A percentile compares a stretch with the other conserved stretches of the same genome.
These are phyloP conservation scores for Ferrisia virgata DNA, from an alignment of 2,888 invertebrate species.

Conservation along the genomic window DNA sequence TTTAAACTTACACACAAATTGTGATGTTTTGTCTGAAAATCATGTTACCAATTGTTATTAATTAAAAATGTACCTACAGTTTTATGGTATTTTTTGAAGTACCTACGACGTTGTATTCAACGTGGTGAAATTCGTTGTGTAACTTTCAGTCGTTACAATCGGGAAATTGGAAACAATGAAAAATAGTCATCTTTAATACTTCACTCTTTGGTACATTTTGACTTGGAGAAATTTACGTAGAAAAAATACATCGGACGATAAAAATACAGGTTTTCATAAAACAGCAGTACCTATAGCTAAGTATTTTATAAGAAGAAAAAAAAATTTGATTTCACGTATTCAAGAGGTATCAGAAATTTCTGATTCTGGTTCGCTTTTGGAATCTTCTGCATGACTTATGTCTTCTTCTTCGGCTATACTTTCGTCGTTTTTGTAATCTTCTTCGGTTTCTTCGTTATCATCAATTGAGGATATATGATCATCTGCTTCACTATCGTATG, in stretches of 20 bases:
- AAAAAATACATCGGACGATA: too few relatives aligned
- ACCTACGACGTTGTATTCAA: not conserved
- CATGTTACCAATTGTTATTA: slow-evolving; percentile 28
- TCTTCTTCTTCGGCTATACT: slow-evolving; percentile 5
- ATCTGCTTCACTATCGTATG: not conserved
- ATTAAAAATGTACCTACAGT: too few relatives aligned
- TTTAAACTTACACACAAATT: not conserved
- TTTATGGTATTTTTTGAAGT: not conserved
- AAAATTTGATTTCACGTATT: not conserved
- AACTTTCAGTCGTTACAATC: too few relatives aligned
- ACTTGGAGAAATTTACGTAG: too few relatives aligned
- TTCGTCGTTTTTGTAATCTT: slow-evolving; percentile 5
- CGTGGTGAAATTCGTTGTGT: too few relatives aligned
- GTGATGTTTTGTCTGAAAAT: slow-evolving; percentile 31
- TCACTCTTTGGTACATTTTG: not conserved
- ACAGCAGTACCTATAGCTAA: not conserved
- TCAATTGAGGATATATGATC: not conserved
- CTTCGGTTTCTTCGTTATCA: not conserved
- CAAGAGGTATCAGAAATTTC: not conserved
- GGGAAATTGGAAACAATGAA: not conserved
- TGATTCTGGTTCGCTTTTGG: not conserved
- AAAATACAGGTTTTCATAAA: not conserved
- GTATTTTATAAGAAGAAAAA: not conserved
- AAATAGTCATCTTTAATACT: not conserved
- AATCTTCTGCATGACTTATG: not conserved